Base-by-base conservation (phyloP, 2,888 invertebrate genomes). In the Drosophila niveifrons region DNA sequence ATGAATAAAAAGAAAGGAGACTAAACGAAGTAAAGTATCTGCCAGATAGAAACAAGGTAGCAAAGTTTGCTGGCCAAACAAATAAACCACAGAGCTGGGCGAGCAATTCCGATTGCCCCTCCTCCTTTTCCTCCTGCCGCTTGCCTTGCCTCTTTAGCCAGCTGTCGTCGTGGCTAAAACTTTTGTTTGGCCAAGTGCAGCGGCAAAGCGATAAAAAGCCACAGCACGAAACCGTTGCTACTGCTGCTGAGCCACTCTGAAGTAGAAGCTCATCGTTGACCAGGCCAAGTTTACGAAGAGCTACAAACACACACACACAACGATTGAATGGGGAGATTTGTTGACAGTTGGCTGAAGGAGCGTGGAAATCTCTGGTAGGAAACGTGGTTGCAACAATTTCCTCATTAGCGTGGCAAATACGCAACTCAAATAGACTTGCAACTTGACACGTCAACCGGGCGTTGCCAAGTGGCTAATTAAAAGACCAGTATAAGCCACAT, bases 151-250 rank as follows among this genome's bases (percentile, higher is more conserved):
- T 29, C 10, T 9, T 23, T 23, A 23, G 15, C 10, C 9, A 17
- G 36, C 55, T 53, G 65, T 47, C 72, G 61, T 43, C 67, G 57
- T 47, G 66, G 66, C 61, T 70, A 71, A 79, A 83, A 87, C 72
- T 83, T 83, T 83, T 89, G 85, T 83, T 83, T 89, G 87, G 61
- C 82, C 88, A 81, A 87, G 81, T 87, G 89, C 88, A 75, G 79
- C 75, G 80, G 55, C 72, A 75, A 79, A 88, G 76, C 82, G 80
- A 71, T 78, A 66, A 69, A 79, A 82, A 78, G 70, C 80, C 66
- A 74, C 66, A 78, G 66, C 70, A 81, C 70, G 82, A 74, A 73
- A 64, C 51, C 51, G 51, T 43, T 48, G 52, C 34, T 68, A 78
- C 18, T 48, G 51, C 34, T 48, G 58, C 34, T 68, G 82, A 66